Conservation (phyloP, 2,797 vertebrate genomes). For the Valencia hispanica region DNA sequence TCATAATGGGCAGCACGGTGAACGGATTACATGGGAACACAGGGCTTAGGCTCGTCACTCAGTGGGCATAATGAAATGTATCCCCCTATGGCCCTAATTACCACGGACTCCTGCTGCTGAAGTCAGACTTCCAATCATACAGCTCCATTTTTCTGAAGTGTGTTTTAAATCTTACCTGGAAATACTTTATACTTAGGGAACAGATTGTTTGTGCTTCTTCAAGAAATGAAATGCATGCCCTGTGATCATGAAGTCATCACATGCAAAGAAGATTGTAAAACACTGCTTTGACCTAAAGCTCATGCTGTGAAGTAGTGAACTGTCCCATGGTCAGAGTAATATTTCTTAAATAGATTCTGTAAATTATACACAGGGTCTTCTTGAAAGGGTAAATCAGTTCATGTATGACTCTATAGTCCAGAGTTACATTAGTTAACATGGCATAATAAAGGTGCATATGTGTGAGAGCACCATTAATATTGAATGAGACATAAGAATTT, state of each 20-base stretch:
- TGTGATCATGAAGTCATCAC: not conserved
- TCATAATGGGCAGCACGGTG: conserved; percentile 60
- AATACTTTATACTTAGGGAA: not conserved
- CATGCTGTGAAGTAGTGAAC: not conserved
- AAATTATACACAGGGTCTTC: not conserved
- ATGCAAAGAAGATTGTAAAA: not conserved
- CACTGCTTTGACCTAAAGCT: not conserved
- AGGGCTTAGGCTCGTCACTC: conserved; percentile 58
- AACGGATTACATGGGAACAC: conserved; percentile 64
- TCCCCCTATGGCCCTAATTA: conserved; percentile 64
- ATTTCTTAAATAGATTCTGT: not conserved
- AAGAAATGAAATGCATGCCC: not conserved
- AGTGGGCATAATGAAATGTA: conserved; percentile 62
- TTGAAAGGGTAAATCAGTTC: not conserved
- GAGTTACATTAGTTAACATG: not conserved
- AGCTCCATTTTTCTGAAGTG: conserved; percentile 12
- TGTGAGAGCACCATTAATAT: not conserved
- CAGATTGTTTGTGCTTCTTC: not conserved
- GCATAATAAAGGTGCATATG: not conserved
- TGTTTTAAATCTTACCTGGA: conserved; percentile 2
- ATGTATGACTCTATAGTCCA: not conserved
- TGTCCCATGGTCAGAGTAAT: not conserved
- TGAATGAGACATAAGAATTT: not conserved
- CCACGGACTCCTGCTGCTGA: conserved; percentile 31
- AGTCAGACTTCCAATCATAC: conserved; percentile 24